Evolutionary conservation across 2,113 vertebrate genomes (phyloP).

Genomic region (Nothocercus julius): DNA sequence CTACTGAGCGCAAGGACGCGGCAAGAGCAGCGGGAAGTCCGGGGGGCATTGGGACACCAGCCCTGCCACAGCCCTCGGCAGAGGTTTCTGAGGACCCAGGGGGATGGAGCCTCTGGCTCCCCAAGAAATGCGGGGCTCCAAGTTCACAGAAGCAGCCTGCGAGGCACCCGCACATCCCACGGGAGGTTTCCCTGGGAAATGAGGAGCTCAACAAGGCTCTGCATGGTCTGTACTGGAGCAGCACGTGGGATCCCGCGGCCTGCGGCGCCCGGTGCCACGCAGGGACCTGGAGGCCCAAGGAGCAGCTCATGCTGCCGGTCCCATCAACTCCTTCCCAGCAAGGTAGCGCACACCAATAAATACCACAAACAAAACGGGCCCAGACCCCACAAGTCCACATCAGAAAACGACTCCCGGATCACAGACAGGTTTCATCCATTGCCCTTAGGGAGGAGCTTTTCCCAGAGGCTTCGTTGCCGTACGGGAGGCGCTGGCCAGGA

Average conservation of each 20-base stretch:
- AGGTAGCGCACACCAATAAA: not conserved
- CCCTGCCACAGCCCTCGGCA: not conserved
- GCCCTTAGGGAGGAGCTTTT: rapidly evolving
- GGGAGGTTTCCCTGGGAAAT: rapidly evolving
- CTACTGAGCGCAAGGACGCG: not conserved
- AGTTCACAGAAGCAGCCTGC: rapidly evolving
- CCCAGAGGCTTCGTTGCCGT: not conserved
- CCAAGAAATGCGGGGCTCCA: not conserved
- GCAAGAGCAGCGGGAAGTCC: not conserved
- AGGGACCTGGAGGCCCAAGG: too few species aligned
- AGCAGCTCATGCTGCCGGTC: rapidly evolving
- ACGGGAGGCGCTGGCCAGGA: not conserved
- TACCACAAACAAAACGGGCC: not conserved
- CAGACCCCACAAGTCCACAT: rapidly evolving
- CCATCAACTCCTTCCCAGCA: too few species aligned
- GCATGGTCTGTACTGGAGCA: not conserved
- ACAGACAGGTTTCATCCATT: rapidly evolving
- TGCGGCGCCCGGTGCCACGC: rapidly evolving
- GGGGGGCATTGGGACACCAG: rapidly evolving
- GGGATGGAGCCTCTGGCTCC: not conserved
- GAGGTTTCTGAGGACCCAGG: not conserved
- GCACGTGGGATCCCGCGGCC: rapidly evolving
- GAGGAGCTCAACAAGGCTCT: rapidly evolving
- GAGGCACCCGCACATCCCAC: too few species aligned
- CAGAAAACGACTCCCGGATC: rapidly evolving